Evolutionary conservation across 2,797 vertebrate species (phyloP), one percentile per base, ranked within the genome.

Genomic region (Aulostomus chinensis): DNA sequence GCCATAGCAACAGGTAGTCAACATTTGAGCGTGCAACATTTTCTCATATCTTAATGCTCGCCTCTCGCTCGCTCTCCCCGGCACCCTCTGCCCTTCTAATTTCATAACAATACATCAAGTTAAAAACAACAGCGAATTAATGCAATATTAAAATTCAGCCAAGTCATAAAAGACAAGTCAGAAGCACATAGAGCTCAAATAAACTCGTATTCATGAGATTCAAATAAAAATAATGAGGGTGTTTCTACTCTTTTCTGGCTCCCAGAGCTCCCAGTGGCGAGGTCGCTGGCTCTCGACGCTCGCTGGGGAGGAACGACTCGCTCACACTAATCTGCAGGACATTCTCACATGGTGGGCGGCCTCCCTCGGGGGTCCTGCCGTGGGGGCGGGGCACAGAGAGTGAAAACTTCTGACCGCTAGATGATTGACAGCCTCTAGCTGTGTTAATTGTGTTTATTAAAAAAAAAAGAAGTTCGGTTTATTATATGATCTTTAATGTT

Each of bases 1-100:
- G 81, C 87, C 89, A 91, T 92, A 88, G 88, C 89, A 90, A 92
- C 91, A 89, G 78, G 82, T 86, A 90, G 86, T 91, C 91, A 93
- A 93, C 91, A 92, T 86, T 89, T 82, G 78, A 86, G 73, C 59
- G 38, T 67, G 80, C 76, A 81, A 74, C 68, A 71, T 84, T 87
- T 89, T 84, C 84, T 83, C 73, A 80, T 47, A 79, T 76, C 76
- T 83, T 65, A 73, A 73, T 68, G 62, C 68, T 76, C 48, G 30
- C 29, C 61, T 85, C 81, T 83, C 47, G 29, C 69, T 81, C 71
- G 26, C 68, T 86, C 81, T 82, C 41, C 53, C 11, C 24, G 58
- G 55, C 69, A 75, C 76, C 74, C 62, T 39, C 14, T 77, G 83
- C 76, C 85, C 84, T 88, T 81, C 78, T 67, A 73, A 86, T 80